Conservation (phyloP, 1,140 invertebrate genomes). For the Ceratosolen solmsi region DNA sequence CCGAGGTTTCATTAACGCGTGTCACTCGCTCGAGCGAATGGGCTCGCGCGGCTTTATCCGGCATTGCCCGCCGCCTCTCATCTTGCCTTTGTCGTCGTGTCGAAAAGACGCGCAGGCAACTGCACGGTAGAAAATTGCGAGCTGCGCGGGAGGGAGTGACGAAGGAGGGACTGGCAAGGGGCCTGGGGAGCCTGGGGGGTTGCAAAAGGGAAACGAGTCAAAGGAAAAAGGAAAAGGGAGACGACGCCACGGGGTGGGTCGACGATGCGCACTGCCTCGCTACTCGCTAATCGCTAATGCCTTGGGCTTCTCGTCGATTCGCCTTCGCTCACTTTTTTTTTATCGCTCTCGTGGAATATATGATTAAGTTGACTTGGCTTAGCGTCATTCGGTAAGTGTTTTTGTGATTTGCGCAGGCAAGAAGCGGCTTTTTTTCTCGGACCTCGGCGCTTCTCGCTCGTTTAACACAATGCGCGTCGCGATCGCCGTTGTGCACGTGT, state of each 20-base stretch:
- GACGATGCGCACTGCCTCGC: neutral
- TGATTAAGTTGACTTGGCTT: no score
- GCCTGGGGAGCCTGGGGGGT: no score
- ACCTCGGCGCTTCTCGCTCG: no score
- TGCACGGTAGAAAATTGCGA: no score
- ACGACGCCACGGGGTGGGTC: neutral
- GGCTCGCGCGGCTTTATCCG: neutral
- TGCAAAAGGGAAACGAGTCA: neutral
- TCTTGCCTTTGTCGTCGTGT: neutral
- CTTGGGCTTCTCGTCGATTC: no score
- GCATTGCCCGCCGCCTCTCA: no score
- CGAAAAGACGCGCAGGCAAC: neutral
- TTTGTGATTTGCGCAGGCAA: neutral
- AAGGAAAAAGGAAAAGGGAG: neutral
- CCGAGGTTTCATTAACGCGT: no score
- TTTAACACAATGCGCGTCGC: no score
- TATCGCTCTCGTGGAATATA: no score
- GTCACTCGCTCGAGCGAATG: neutral
- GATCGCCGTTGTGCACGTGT: neutral
- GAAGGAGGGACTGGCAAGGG: neutral
- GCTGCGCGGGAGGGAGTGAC: neutral
- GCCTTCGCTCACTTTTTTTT: no score
- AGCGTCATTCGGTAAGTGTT: neutral
- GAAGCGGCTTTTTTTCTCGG: neutral
- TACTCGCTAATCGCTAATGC: no score